A percentile compares a stretch with the other conserved stretches of the same genome.
These are phyloP conservation scores for Papilio helenus DNA, from an alignment of 1,140 invertebrate species.

Conservation along the genomic window DNA sequence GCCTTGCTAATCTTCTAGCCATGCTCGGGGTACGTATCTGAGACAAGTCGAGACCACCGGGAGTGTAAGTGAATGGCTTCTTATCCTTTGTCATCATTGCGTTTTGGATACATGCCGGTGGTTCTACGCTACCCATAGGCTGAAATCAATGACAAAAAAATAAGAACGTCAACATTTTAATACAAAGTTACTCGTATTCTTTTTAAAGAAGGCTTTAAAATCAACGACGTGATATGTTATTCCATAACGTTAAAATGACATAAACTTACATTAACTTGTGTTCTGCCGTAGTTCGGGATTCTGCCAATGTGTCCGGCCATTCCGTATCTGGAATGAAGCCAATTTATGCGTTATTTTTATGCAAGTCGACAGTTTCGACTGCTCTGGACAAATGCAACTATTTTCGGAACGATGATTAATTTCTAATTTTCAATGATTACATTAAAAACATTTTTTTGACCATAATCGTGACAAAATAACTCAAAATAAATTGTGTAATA, in stretches of 20 bases:
- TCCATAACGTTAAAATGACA: conserved; percentile 8
- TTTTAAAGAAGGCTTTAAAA: too few relatives aligned
- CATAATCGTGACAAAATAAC: too few relatives aligned
- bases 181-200: too few relatives aligned
- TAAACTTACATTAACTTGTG: conserved; percentile 74
- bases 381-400: conserved; percentile 46
- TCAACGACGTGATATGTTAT: neutral
- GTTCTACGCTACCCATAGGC: conserved; percentile 83
- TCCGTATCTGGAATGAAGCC: conserved; percentile 77
- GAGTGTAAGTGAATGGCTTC: conserved; percentile 97
- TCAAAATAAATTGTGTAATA: too few relatives aligned
- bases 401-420: neutral
- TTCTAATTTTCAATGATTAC: neutral
- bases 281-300: conserved; percentile 77
- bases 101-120: conserved; percentile 94
- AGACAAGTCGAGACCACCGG: conserved; percentile 94
- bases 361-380: conserved; percentile 53
- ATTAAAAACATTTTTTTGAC: neutral
- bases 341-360: conserved; percentile 74
- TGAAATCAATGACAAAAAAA: conserved; percentile 57
- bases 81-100: conserved; percentile 98
- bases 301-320: conserved; percentile 72
- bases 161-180: neutral
- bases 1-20: conserved; percentile 89
- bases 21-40: conserved; percentile 95